phyloP scores from a whole-genome alignment of 2,113 vertebrate genomes.

The Maccullochella peelii region DNA sequence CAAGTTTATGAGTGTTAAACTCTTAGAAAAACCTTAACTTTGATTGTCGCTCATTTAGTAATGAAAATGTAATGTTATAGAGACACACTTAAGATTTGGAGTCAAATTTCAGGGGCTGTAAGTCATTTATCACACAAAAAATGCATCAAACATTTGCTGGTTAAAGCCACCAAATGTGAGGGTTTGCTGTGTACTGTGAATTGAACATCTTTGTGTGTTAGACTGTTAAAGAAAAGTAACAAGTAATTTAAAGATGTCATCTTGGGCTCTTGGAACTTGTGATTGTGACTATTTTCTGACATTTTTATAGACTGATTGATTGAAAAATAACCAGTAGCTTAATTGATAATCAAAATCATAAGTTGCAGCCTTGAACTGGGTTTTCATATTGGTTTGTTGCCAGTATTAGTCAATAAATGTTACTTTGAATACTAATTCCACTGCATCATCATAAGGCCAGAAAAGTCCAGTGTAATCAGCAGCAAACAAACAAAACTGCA shows the following conservation, averaged over 20 bases:
- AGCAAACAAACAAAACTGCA: neutral
- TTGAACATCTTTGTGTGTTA: neutral
- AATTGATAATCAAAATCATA: neutral
- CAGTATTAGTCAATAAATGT: neutral
- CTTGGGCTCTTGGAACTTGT: neutral
- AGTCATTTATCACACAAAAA: neutral
- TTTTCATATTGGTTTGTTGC: neutral
- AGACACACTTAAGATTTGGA: neutral
- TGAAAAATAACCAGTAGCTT: neutral
- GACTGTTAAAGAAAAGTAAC: neutral
- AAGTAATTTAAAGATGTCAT: neutral
- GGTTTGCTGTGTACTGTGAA: neutral
- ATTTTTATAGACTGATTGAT: neutral
- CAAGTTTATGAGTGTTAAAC: neutral
- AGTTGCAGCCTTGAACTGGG: neutral
- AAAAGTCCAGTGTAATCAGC: neutral
- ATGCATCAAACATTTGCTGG: neutral
- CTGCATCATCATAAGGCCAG: neutral
- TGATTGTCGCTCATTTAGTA: neutral
- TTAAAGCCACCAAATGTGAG: conserved; percentile 3
- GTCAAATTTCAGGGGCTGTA: neutral
- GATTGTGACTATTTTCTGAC: neutral
- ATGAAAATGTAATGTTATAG: no score
- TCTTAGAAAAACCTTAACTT: neutral
- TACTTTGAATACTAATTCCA: neutral